phyloP scores from a whole-genome alignment of 1,140 invertebrate genomes.

The Pogonomyrmex barbatus region DNA sequence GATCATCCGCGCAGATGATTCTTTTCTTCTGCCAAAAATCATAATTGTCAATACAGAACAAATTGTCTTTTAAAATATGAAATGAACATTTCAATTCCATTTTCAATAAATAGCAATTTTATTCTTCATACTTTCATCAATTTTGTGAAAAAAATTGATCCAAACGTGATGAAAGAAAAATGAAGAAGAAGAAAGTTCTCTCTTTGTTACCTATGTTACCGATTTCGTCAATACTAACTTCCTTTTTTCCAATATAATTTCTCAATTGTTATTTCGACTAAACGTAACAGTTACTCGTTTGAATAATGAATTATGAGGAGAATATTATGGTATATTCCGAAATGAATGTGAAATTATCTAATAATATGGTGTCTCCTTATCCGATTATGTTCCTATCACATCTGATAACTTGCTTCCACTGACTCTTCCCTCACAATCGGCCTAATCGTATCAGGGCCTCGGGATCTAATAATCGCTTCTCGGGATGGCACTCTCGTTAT shows the following conservation, averaged over 20 bases:
- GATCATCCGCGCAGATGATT: slow-evolving; percentile 48
- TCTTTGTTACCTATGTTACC: background rate
- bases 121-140: background rate
- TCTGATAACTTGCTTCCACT: background rate
- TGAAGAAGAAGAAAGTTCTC: background rate
- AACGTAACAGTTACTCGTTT: background rate
- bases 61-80: background rate
- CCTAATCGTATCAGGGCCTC: slow-evolving; percentile 34
- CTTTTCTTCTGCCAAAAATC: slow-evolving; percentile 4
- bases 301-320: background rate
- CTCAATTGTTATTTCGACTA: background rate
- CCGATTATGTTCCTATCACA: background rate
- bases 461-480: slow-evolving; percentile 56
- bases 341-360: background rate
- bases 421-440: background rate
- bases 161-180: background rate
- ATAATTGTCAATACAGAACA: background rate
- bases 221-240: background rate
- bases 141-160: background rate
- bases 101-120: background rate
- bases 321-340: background rate
- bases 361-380: slow-evolving; percentile 8
- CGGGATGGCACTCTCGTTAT: slow-evolving; percentile 43
- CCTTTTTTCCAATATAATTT: background rate
- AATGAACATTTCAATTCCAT: background rate